These are phyloP conservation scores for Penaeus japonicus DNA, from an alignment of 1,140 invertebrate species.

Conservation along the genomic window DNA sequence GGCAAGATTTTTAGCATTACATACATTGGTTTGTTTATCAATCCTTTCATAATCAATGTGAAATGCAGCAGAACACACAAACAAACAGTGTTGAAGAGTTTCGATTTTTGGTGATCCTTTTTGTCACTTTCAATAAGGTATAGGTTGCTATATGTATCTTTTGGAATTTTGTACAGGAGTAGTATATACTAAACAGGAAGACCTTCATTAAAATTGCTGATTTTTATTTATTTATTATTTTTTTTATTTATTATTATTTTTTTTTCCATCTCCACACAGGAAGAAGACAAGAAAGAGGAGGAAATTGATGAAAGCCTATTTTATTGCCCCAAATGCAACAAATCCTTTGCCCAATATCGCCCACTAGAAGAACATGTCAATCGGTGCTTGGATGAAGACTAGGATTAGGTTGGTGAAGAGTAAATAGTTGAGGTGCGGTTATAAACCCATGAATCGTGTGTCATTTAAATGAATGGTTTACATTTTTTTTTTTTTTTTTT, in stretches of 20 bases:
- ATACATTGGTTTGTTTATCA: not conserved
- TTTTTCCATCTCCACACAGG: no score
- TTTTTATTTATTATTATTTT: not conserved
- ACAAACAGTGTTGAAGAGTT: no score
- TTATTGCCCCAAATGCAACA: constrained; percentile 61
- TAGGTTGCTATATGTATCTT: not conserved
- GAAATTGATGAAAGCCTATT: constrained; percentile 57
- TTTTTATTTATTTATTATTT: no score
- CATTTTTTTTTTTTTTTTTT: no score
- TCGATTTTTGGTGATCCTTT: not conserved
- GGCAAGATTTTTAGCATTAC: not conserved
- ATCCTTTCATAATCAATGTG: no score
- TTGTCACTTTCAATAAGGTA: not conserved
- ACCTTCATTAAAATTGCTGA: no score
- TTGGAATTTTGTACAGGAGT: no score
- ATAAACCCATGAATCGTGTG: no score
- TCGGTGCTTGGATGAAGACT: constrained; percentile 57
- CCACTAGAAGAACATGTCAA: constrained; percentile 60
- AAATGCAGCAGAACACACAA: no score
- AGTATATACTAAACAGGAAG: no score
- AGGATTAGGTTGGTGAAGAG: not conserved
- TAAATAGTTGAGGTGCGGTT: no score
- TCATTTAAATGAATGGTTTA: no score
- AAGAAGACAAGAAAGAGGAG: constrained; percentile 54
- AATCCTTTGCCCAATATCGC: constrained; percentile 58